Base-by-base conservation (phyloP, 92 coral and sea anemone species). In the Epizoanthus illoricatus region DNA sequence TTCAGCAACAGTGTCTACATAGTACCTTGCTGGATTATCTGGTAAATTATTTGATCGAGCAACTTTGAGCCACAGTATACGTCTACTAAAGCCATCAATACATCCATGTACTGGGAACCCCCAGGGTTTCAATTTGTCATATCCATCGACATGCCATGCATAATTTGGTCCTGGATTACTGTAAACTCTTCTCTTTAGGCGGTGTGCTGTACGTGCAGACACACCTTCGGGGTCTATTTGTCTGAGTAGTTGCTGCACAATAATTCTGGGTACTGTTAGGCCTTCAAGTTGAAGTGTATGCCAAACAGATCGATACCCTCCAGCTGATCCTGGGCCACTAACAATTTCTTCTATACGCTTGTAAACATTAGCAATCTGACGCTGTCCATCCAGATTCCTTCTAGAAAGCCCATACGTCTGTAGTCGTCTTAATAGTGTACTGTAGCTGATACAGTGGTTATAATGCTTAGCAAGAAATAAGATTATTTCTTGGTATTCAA, bases 281-380 rank as follows among this genome's bases (percentile, higher is more conserved):
- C 83, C 88, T 80, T 85, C 91, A 54, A 80, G 40, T 85, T 88
- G 86, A 47, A 89, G 71, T 52, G 85, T 86, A 86, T 86, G 90
- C 92, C 89, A 89, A 60, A 89, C 73, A 17, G 90, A 73, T 33
- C 85, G 67, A 83, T 86, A 89, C 64, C 92, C 85, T 47, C 90
- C 87, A 68, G 76, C 55, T 45, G 90, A 81, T 62, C 87, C 85
- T 64, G 90, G 92, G 20, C 92, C 90, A 74, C 81, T 74, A 74
- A 88, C 76, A 69, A 88, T 84, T 64, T 84, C 91, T 65, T 84
- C 55, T 47, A 88, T 79, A 66, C 84, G 85, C 84, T 83, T 56
- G 40, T 39, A 54, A 43, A 84, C 82, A 84, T 75, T 69, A 67
- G 49, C 64, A 36, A 64, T 56, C 52, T 64, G 67, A 18, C 54